Base-by-base conservation (phyloP, 1,140 invertebrate species). In the Mamestra configurata region DNA sequence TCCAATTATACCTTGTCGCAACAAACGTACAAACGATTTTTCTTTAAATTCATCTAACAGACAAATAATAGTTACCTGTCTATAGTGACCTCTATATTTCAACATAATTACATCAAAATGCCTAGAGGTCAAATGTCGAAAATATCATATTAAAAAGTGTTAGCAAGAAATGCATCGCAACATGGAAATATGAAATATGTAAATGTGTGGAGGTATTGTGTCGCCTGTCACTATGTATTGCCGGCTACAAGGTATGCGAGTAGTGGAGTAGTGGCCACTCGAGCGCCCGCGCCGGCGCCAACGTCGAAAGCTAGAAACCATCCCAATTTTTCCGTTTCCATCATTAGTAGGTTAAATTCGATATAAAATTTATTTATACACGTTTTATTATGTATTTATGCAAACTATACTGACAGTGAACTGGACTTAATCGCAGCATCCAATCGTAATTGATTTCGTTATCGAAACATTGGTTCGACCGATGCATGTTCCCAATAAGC, bases 291-390 rank as follows among this genome's bases (percentile, higher is more conserved):
- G 79, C 82, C 53, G 85, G 85, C 85, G 85, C 85, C 85, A 86
- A 70, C 70, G 68, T 83, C 79, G 79, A 80, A 83, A 80, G 75
- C 53, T 76, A 79, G 40, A 49, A 75, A 83, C 83, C 72, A 84
- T 83, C 82, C 81, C 83, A 86, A 81, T 80, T 84, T 86, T 86
- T 86, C 78, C 83, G 83, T 83, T 83, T 83, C 80, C 85, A 86
- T 84, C 79, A 83, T 81, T 84, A 84, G 83, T 70, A 71, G 79
- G 79, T 76, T 57, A 75, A 83, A 84, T 78, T 64, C 79, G 81
- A 82, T 71, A 80, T 85, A 80, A 87, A 84, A 87, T 84, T 77
- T 82, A 84, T 83, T 79, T 64, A 80, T 81, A 82, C 75, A 61
- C 55, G 77, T 83, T 86, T 84, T 73, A 79, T 77, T 79, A 83